phyloP scores from a whole-genome alignment of 2,113 vertebrate species.

The Anarhynchus alexandrinus region DNA sequence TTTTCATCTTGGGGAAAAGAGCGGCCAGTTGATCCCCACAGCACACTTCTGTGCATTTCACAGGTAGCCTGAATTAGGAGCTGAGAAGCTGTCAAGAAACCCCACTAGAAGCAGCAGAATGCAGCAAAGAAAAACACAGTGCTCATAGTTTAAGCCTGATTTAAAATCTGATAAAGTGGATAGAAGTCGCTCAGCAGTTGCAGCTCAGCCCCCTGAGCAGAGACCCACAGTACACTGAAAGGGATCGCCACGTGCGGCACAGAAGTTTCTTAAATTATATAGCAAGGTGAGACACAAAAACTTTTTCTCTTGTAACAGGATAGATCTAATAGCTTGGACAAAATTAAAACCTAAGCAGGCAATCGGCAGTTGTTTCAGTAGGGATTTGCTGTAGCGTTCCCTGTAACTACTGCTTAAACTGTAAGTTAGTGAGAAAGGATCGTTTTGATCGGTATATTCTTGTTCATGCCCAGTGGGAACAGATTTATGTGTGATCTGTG shows the following conservation, averaged over 20 bases:
- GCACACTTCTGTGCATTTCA: not conserved
- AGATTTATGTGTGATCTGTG: not conserved
- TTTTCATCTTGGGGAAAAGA: not conserved
- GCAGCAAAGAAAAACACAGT: not conserved
- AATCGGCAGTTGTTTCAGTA: not conserved
- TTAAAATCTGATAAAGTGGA: not conserved
- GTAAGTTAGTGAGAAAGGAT: not conserved
- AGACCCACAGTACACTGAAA: not conserved
- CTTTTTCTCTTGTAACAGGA: not conserved
- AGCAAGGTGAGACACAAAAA: not conserved
- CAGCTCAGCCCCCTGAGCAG: not conserved
- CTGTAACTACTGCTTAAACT: not conserved
- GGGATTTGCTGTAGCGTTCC: not conserved
- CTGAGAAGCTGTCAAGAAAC: conserved; percentile 8
- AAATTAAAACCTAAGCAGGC: not conserved
- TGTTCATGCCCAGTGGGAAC: not conserved
- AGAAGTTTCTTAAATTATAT: not conserved
- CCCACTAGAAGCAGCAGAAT: not conserved
- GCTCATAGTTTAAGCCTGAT: not conserved
- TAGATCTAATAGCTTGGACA: not conserved
- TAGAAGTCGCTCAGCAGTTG: not conserved
- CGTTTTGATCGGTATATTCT: not conserved
- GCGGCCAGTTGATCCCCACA: not conserved
- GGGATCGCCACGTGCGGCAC: accelerated
- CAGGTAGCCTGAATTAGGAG: not conserved